phyloP scores from a whole-genome alignment of 2,888 invertebrate genomes.

The Brachyptera risi region DNA sequence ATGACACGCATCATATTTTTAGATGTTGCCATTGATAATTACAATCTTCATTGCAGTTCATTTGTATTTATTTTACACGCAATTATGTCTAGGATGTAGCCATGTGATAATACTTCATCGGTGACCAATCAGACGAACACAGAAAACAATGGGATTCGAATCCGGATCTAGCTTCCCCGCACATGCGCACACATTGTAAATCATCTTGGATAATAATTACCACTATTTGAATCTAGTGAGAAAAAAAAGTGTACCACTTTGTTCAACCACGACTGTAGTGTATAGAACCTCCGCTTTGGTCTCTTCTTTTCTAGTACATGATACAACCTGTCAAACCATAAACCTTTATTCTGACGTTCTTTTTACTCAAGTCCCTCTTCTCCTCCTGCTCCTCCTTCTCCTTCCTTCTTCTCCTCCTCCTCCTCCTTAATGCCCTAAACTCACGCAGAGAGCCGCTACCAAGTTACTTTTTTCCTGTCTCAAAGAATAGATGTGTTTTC shows the following conservation, averaged over 20 bases:
- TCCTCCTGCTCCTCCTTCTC: not conserved
- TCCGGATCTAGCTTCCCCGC: no score
- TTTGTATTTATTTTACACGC: no score
- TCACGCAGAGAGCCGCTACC: slow-evolving; percentile 6
- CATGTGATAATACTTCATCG: no score
- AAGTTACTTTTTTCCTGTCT: slow-evolving; percentile 12
- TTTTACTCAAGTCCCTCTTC: not conserved
- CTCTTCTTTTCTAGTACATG: not conserved
- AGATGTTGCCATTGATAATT: no score
- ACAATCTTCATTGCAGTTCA: no score
- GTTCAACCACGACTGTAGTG: not conserved
- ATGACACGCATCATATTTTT: no score
- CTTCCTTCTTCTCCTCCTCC: not conserved
- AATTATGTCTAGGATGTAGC: no score
- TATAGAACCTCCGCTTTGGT: not conserved
- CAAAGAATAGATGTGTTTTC: no score
- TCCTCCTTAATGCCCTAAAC: slow-evolving; percentile 2
- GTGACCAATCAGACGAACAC: no score
- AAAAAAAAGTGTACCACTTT: not conserved
- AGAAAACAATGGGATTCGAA: slow-evolving; percentile 1
- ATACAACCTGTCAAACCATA: slow-evolving; percentile 18
- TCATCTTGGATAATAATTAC: not conserved
- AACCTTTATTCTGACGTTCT: slow-evolving; percentile 11
- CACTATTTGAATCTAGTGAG: not conserved
- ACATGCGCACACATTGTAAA: no score